A percentile compares a stretch with the other conserved stretches of the same genome.
Conservation (phyloP, 2,113 vertebrate genomes). For the Mus pahari region DNA sequence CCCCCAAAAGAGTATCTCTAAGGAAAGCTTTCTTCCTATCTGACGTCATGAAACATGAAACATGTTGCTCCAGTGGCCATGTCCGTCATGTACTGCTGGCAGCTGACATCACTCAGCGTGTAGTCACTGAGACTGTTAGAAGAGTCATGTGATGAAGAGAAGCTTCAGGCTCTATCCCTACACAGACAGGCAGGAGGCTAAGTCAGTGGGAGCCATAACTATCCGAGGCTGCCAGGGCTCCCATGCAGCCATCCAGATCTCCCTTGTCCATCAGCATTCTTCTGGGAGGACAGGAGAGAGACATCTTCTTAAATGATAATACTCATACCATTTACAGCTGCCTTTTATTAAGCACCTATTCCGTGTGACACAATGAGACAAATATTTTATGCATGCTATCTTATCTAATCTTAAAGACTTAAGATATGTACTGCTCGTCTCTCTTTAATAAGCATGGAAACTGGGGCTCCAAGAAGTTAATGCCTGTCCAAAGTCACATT, state of each 20-base stretch:
- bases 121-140: not conserved
- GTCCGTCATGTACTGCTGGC: conserved; percentile 29
- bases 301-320: conserved; percentile 12
- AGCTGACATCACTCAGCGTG: not conserved
- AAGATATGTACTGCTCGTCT: not conserved
- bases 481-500: not conserved
- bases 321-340: not conserved
- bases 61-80: conserved; percentile 50
- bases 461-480: not conserved
- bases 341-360: conserved; percentile 21
- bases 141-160: conserved; percentile 35
- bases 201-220: conserved; percentile 12
- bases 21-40: conserved; percentile 76
- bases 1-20: conserved; percentile 69
- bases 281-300: not conserved
- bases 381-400: conserved; percentile 10
- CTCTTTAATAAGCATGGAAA: not conserved
- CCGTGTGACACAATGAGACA: not conserved
- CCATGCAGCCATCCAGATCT: not conserved
- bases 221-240: not conserved
- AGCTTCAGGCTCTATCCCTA: conserved; percentile 8
- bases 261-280: not conserved
- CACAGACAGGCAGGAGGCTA: not conserved
- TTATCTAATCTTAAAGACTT: conserved; percentile 13
- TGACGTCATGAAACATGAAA: not conserved